Conservation (phyloP, 2,888 invertebrate species). For the Acrobasis consociella region DNA sequence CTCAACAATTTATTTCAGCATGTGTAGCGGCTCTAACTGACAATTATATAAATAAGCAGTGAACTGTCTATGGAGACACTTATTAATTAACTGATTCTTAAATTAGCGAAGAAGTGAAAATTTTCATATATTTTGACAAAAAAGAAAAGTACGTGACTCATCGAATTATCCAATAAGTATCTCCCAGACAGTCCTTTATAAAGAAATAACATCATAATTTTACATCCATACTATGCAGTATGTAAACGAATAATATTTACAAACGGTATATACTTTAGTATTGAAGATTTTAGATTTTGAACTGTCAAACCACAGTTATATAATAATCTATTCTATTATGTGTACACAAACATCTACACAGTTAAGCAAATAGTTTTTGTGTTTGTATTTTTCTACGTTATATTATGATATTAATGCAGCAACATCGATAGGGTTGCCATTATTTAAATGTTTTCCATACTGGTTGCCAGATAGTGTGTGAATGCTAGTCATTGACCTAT, state of each 20-base stretch:
- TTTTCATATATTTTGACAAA: background rate
- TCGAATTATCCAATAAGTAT: constrained; percentile 13
- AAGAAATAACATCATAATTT: constrained; percentile 32
- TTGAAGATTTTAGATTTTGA: constrained; percentile 30
- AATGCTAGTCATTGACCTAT: too few species aligned
- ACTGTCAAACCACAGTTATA: constrained; percentile 28
- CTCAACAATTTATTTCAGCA: too few species aligned
- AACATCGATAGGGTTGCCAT: constrained; percentile 44
- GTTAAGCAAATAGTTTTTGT: constrained; percentile 27
- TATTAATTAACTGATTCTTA: background rate
- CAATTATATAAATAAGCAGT: constrained; percentile 32
- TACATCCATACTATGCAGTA: constrained; percentile 46
- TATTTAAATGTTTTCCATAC: constrained; percentile 40
- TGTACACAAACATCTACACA: constrained; percentile 37
- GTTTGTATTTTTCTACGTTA: constrained; percentile 41
- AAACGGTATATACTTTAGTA: constrained; percentile 40
- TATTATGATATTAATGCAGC: constrained; percentile 36
- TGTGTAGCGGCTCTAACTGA: constrained; percentile 22
- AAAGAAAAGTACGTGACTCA: background rate
- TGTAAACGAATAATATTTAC: constrained; percentile 52
- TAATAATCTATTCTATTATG: constrained; percentile 30
- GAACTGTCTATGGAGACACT: constrained; percentile 28
- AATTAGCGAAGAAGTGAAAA: too few species aligned
- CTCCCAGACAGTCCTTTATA: constrained; percentile 19
- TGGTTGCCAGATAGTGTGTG: background rate